Conservation (phyloP, 2,113 vertebrate genomes). For the Himantopus leucocephalus region DNA sequence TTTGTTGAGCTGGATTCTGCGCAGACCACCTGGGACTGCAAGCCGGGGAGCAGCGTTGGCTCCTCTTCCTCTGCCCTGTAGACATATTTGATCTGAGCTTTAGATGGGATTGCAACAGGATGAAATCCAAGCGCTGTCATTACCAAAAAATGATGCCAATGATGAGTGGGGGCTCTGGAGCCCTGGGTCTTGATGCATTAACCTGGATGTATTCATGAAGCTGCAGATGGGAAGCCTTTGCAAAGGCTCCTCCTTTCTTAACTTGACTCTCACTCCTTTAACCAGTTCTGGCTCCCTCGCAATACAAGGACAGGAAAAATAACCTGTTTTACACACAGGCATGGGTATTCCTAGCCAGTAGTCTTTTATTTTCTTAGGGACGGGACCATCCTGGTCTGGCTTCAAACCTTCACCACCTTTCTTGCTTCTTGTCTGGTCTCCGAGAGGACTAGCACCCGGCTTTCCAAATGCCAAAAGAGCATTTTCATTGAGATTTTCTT, state of each 20-base stretch:
- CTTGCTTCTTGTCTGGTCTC: background rate
- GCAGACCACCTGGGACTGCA: background rate
- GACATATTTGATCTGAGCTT: background rate
- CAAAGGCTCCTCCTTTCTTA: background rate
- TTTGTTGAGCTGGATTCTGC: background rate
- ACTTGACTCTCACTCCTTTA: background rate
- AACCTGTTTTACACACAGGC: background rate
- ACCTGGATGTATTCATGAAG: background rate
- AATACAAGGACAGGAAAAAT: background rate
- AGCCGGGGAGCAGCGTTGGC: background rate
- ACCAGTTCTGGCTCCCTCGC: background rate
- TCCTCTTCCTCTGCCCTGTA: background rate
- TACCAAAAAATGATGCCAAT: background rate
- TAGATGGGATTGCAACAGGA: background rate
- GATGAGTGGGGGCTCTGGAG: background rate
- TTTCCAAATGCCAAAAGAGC: background rate
- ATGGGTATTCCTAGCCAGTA: background rate
- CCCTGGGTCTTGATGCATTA: background rate
- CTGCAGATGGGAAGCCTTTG: background rate
- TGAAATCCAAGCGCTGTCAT: background rate
- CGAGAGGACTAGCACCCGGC: fast-evolving
- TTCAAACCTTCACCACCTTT: background rate
- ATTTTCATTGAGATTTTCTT: no score
- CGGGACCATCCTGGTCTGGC: background rate
- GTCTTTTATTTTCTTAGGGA: background rate